A percentile compares a stretch with the other conserved stretches of the same genome.
Evolutionary conservation across 2,797 vertebrate genomes (phyloP).

Genomic region (Megaceryle alcyon): DNA sequence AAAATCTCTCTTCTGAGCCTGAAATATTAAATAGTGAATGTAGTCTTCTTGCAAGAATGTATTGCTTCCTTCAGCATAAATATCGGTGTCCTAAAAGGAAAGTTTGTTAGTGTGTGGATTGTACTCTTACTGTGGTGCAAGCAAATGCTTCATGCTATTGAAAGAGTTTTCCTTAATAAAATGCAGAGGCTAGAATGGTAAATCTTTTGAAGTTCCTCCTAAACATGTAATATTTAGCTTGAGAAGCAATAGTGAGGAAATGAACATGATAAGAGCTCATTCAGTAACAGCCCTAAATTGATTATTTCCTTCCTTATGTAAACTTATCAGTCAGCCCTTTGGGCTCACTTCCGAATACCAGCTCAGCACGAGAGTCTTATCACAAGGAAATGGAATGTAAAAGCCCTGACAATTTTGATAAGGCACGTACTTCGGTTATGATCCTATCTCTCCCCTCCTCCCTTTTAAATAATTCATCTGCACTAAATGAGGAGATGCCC

Average conservation of each 20-base stretch:
- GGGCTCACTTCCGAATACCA: slow-evolving; percentile 87
- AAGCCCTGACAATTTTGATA: slow-evolving; percentile 82
- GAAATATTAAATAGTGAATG: neutral
- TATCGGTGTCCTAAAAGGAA: neutral
- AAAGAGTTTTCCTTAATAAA: slow-evolving; percentile 66
- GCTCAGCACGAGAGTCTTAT: slow-evolving; percentile 85
- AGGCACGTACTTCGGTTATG: slow-evolving; percentile 71
- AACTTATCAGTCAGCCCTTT: slow-evolving; percentile 85
- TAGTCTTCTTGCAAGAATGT: neutral
- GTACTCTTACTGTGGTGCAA: neutral
- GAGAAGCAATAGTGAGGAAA: slow-evolving; percentile 86
- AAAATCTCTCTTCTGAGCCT: neutral
- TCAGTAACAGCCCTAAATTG: slow-evolving; percentile 91
- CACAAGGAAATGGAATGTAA: slow-evolving; percentile 84
- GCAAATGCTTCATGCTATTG: slow-evolving; percentile 45
- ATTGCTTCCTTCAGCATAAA: neutral
- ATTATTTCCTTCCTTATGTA: slow-evolving; percentile 97
- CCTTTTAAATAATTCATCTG: slow-evolving; percentile 44
- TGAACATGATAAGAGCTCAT: slow-evolving; percentile 86
- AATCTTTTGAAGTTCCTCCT: slow-evolving; percentile 79
- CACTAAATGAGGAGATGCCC: neutral
- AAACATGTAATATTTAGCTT: slow-evolving; percentile 88
- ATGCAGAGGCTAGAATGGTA: slow-evolving; percentile 48
- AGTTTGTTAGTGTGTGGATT: neutral
- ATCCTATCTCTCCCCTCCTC: slow-evolving; percentile 38